phyloP scores from a whole-genome alignment of 2,888 invertebrate species.

The Morpho helenor region DNA sequence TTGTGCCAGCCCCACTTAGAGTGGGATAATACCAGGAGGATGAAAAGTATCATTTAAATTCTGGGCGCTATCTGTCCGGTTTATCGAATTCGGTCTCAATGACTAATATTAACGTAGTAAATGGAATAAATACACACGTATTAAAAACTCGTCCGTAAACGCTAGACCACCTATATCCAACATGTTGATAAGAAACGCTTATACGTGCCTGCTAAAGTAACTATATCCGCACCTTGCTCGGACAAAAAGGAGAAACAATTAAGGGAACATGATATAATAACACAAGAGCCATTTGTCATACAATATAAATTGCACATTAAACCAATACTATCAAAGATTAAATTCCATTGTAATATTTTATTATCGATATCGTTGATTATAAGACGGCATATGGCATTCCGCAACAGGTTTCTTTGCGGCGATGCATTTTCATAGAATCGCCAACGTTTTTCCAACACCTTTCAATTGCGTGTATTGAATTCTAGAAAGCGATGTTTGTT shows the following conservation, averaged over 20 bases:
- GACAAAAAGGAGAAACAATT: constrained; percentile 76
- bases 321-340: constrained; percentile 53
- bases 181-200: constrained; percentile 34
- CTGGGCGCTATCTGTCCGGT: constrained; percentile 2
- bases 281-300: constrained; percentile 52
- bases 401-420: constrained; percentile 64
- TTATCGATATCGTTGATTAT: constrained; percentile 49
- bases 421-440: constrained; percentile 76
- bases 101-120: constrained; percentile 6
- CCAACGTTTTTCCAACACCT: constrained; percentile 76
- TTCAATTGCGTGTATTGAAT: constrained; percentile 73
- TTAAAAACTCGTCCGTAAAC: constrained; percentile 12
- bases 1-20: too few species aligned
- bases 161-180: constrained; percentile 37
- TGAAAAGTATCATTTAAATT: not conserved
- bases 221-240: constrained; percentile 73
- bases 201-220: constrained; percentile 36
- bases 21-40: too few species aligned
- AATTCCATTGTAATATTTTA: constrained; percentile 48
- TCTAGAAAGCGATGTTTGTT: constrained; percentile 65
- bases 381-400: constrained; percentile 66
- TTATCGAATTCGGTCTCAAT: constrained; percentile 8
- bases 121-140: constrained; percentile 4
- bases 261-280: constrained; percentile 52
- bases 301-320: constrained; percentile 62